phyloP scores from a whole-genome alignment of 2,113 vertebrate genomes.

The Odontophorus gujanensis region DNA sequence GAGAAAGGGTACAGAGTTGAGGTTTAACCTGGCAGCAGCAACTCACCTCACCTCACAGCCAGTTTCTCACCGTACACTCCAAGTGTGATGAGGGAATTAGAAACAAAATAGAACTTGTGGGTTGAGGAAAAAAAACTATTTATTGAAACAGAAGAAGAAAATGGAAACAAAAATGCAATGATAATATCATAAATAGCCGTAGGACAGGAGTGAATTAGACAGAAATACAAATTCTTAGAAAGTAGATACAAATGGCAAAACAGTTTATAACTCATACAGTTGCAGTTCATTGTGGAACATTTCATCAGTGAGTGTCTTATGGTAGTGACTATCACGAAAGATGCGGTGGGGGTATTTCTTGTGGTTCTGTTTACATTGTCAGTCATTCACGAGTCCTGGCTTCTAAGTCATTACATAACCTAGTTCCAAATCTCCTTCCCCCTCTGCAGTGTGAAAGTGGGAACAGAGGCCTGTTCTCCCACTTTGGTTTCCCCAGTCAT shows the following conservation, averaged over 20 bases:
- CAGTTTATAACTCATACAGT: not conserved
- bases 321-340: not conserved
- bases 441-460: not conserved
- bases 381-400: not conserved
- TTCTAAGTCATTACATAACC: not conserved
- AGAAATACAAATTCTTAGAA: not conserved
- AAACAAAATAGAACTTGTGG: too few relatives aligned
- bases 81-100: too few relatives aligned
- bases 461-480: not conserved
- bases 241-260: not conserved
- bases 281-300: not conserved
- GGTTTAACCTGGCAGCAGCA: too few relatives aligned
- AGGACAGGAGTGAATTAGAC: not conserved
- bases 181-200: too few relatives aligned
- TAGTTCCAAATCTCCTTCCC: not conserved
- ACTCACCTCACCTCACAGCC: too few relatives aligned
- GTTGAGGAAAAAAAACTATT: too few relatives aligned
- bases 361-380: not conserved
- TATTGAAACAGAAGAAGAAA: too few relatives aligned
- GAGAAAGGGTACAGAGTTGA: not conserved
- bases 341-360: not conserved
- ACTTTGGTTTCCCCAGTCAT: not conserved
- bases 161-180: too few relatives aligned
- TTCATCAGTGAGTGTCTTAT: not conserved
- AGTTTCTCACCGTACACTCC: too few relatives aligned